Conservation (phyloP, 2,113 vertebrate genomes). For the Dromiciops gliroides region DNA sequence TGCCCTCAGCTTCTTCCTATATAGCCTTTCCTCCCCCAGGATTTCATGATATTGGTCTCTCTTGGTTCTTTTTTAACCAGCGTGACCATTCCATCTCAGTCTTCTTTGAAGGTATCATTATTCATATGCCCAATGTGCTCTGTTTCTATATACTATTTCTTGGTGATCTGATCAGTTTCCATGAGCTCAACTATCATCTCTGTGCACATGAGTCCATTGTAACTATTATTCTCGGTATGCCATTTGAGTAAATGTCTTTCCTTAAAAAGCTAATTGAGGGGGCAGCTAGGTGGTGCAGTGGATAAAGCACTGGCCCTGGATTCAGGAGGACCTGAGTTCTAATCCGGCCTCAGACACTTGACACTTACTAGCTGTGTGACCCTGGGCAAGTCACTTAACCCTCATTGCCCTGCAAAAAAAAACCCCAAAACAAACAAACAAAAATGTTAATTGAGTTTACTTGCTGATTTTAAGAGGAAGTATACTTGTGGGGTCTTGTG, state of each 20-base stretch:
- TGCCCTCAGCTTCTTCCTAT: background rate
- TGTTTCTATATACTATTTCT: background rate
- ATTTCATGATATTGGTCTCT: too few relatives aligned
- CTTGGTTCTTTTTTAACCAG: background rate
- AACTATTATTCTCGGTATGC: background rate
- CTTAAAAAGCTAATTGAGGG: background rate
- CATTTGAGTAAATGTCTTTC: background rate
- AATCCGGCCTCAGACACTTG: too few relatives aligned
- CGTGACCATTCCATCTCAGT: background rate
- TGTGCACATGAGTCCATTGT: background rate
- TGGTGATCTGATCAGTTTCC: background rate
- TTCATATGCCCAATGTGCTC: background rate
- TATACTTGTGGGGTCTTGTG: background rate
- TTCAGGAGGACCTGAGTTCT: too few relatives aligned
- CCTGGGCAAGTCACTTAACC: too few relatives aligned
- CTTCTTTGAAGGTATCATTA: background rate
- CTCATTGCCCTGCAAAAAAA: too few relatives aligned
- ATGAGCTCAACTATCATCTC: background rate
- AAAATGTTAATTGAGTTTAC: background rate
- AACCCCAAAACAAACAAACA: too few relatives aligned
- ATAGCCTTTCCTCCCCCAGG: background rate
- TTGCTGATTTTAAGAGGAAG: background rate
- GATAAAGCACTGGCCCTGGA: too few relatives aligned
- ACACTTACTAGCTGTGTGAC: too few relatives aligned
- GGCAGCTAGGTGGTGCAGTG: too few relatives aligned